These are phyloP conservation scores for Aleiodes leptofemur DNA, from an alignment of 2,888 invertebrate species.

Conservation along the genomic window DNA sequence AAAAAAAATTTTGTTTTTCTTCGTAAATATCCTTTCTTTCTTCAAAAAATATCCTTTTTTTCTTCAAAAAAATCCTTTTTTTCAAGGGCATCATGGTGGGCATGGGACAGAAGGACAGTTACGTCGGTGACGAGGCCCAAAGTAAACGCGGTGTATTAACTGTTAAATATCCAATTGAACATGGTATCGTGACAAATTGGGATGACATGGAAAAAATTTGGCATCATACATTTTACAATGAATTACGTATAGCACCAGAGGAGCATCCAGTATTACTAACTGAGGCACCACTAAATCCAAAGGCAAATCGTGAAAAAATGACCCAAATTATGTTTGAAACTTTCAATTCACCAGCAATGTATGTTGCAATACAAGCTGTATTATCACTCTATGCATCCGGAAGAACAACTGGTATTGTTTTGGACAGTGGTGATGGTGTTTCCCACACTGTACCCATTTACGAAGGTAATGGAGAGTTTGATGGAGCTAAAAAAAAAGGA, in stretches of 20 bases:
- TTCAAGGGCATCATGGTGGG: slow-evolving; percentile 72
- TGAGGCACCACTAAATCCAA: slow-evolving; percentile 88
- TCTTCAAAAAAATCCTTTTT: slow-evolving; percentile 53
- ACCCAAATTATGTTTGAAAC: slow-evolving; percentile 81
- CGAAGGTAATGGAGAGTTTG: slow-evolving; percentile 73
- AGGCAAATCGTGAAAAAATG: slow-evolving; percentile 89
- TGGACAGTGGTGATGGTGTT: slow-evolving; percentile 77
- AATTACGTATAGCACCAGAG: slow-evolving; percentile 88
- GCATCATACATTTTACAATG: slow-evolving; percentile 91
- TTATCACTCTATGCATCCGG: slow-evolving; percentile 77
- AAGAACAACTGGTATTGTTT: slow-evolving; percentile 77
- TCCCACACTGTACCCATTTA: slow-evolving; percentile 77
- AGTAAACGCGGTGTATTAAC: slow-evolving; percentile 77
- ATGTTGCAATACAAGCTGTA: slow-evolving; percentile 76
- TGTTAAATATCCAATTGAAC: slow-evolving; percentile 86
- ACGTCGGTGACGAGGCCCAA: slow-evolving; percentile 80
- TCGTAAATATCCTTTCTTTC: too few relatives aligned
- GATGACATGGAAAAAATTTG: slow-evolving; percentile 93
- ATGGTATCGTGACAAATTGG: slow-evolving; percentile 88
- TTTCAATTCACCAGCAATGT: slow-evolving; percentile 77
- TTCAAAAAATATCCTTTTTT: too few relatives aligned
- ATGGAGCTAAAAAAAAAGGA: background rate
- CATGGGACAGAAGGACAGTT: slow-evolving; percentile 75
- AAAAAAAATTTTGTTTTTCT: too few relatives aligned
- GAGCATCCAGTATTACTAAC: slow-evolving; percentile 87